Evolutionary conservation across 2,888 invertebrate species (phyloP).

Genomic region (Cheilosia grossa): DNA sequence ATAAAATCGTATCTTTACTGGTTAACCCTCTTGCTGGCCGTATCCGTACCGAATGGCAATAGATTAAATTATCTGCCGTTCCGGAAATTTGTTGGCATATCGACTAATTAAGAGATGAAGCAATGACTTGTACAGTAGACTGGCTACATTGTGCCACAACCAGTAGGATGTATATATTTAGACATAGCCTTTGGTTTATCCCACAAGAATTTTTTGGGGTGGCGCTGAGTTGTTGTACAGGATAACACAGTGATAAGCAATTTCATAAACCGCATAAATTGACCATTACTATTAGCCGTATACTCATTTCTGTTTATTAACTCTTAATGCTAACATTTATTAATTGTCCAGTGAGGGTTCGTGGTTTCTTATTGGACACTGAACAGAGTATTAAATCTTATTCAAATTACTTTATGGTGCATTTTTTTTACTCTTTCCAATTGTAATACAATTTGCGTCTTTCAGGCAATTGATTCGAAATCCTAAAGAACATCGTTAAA

Average conservation of each 20-base stretch:
- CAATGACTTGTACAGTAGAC: background rate
- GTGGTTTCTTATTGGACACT: background rate
- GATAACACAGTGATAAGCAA: slow-evolving; percentile 32
- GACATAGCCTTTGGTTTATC: background rate
- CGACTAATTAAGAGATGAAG: slow-evolving; percentile 70
- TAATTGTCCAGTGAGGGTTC: slow-evolving; percentile 10
- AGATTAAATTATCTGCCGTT: slow-evolving; percentile 70
- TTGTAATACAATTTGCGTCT: slow-evolving; percentile 29
- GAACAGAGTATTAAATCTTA: background rate
- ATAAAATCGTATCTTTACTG: slow-evolving; percentile 67
- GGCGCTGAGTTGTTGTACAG: background rate
- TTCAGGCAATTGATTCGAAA: slow-evolving; percentile 58
- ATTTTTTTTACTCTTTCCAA: slow-evolving; percentile 4
- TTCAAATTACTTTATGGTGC: slow-evolving; percentile 5
- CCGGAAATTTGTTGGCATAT: slow-evolving; percentile 66
- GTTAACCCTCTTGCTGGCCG: slow-evolving; percentile 62
- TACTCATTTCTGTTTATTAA: slow-evolving; percentile 16
- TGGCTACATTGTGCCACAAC: background rate
- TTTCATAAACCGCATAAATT: slow-evolving; percentile 35
- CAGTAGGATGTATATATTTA: background rate
- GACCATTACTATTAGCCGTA: slow-evolving; percentile 35
- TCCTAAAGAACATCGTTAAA: slow-evolving; percentile 35
- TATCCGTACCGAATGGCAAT: slow-evolving; percentile 64
- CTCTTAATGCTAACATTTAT: slow-evolving; percentile 24
- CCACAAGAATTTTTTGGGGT: slow-evolving; percentile 6